Evolutionary conservation across 1,140 invertebrate genomes (phyloP).

Genomic region (Trachelipus rathkii): DNA sequence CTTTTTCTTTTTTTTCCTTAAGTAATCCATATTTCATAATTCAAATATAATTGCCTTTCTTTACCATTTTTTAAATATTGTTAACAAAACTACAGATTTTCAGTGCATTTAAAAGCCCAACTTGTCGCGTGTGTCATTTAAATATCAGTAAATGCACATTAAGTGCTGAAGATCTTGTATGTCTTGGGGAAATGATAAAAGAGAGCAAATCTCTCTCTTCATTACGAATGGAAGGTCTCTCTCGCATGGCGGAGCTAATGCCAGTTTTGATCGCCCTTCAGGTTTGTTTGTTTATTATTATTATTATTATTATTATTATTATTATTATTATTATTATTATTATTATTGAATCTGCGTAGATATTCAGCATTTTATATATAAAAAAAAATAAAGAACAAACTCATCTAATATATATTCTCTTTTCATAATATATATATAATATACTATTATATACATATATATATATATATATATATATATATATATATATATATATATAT

Average conservation of each 20-base stretch:
- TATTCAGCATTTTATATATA: too few species aligned
- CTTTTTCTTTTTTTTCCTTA: too few species aligned
- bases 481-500: too few species aligned
- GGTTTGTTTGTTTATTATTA: slow-evolving; percentile 18
- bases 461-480: too few species aligned
- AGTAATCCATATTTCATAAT: neutral
- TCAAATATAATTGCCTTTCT: neutral
- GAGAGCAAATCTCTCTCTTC: slow-evolving; percentile 55
- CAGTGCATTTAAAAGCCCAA: slow-evolving; percentile 52
- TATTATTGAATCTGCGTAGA: too few species aligned
- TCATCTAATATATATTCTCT: too few species aligned
- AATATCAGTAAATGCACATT: slow-evolving; percentile 55
- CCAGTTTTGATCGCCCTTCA: slow-evolving; percentile 55
- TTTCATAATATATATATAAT: too few species aligned
- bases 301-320: neutral
- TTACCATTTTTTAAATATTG: neutral
- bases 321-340: too few species aligned
- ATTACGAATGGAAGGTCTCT: slow-evolving; percentile 55
- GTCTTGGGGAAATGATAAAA: slow-evolving; percentile 57
- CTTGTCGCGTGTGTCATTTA: slow-evolving; percentile 54
- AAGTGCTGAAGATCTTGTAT: slow-evolving; percentile 55
- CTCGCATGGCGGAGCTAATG: slow-evolving; percentile 53
- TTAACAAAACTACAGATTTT: slow-evolving; percentile 35
- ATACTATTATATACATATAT: too few species aligned
- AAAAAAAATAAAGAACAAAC: too few species aligned